Percentiles rank a stretch among this genome's conserved stretches.
Conservation (phyloP, 2,113 vertebrate genomes). For the Ramphastos sulfuratus region DNA sequence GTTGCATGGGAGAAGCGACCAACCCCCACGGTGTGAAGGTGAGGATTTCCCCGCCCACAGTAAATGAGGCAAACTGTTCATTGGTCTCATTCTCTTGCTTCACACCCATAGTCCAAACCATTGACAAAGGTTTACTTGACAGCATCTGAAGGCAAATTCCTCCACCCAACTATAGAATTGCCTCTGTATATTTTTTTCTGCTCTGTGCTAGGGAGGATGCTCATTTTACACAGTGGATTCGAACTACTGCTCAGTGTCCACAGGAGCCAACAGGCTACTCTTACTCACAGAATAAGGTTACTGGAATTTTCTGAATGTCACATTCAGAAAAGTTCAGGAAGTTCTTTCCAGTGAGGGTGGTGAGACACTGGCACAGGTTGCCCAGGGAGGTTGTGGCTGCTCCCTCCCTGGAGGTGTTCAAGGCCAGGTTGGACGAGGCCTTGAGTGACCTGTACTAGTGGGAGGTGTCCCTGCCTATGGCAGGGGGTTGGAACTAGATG, state of each 20-base stretch:
- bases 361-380: too few species aligned
- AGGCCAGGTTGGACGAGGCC: too few species aligned
- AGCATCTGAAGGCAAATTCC: not conserved
- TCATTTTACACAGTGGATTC: not conserved
- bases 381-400: too few species aligned
- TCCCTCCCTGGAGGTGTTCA: too few species aligned
- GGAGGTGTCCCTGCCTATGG: too few species aligned
- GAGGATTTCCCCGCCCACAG: not conserved
- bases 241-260: not conserved
- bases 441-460: too few species aligned
- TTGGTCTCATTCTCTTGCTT: not conserved
- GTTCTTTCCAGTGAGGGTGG: too few species aligned
- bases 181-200: not conserved
- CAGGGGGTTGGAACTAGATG: too few species aligned
- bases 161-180: not conserved
- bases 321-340: not conserved
- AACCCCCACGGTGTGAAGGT: not conserved
- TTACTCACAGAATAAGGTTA: not conserved
- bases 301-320: not conserved
- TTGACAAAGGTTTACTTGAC: not conserved
- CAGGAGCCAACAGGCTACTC: not conserved
- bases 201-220: not conserved
- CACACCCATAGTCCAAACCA: not conserved
- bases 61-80: not conserved
- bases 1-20: too few species aligned